Evolutionary conservation across 2,888 invertebrate genomes (phyloP), one percentile per base, ranked within the genome.

Genomic region (Nomada fucata): DNA sequence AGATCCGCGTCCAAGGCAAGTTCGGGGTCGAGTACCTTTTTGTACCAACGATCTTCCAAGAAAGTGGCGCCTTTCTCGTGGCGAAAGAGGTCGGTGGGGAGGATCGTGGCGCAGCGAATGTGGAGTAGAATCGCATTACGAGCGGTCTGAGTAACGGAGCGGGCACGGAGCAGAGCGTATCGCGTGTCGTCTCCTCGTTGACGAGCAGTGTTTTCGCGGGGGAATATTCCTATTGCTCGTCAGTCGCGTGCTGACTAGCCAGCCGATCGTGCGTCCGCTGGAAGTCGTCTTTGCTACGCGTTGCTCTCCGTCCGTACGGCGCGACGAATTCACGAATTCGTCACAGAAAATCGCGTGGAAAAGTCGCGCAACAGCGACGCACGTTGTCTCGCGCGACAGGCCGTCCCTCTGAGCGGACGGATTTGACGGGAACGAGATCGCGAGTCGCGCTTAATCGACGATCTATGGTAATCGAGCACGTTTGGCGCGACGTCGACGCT

Each of bases 221-320:
- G 74, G 74, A 59, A 71, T 82, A 73, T 42, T 55, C 68, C 59
- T 63, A 29, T 42, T 44, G 65, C 59, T 59, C 68, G 64, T 55
- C 91, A 92, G 92, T 92, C 90, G 90, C 88, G 89, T 88, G 88
- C 90, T 87, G 90, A 87, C 90, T 90, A 85, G 86, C 89, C 87
- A 74, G 85, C 88, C 73, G 82, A 68, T 72, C 71, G 88, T 86
- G 89, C 86, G 83, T 81, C 63, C 60, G 74, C 57, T 72, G 44
- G 11, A 42, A 36, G 53, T 3, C 44, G 18, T 18, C 3, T 20
- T 20, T 26, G 61, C 20, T 74, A 26, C 63, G 20, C 20, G 42
- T 26, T 55, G 36, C 18, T 15, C 50, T n/a, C n/a, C 23, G 23
- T 13, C 11, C n/a, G 74, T 76, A 57, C 76, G 47, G 47, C 15